Base-by-base conservation (phyloP, 2,797 vertebrate species). In the Halcyon badia region DNA sequence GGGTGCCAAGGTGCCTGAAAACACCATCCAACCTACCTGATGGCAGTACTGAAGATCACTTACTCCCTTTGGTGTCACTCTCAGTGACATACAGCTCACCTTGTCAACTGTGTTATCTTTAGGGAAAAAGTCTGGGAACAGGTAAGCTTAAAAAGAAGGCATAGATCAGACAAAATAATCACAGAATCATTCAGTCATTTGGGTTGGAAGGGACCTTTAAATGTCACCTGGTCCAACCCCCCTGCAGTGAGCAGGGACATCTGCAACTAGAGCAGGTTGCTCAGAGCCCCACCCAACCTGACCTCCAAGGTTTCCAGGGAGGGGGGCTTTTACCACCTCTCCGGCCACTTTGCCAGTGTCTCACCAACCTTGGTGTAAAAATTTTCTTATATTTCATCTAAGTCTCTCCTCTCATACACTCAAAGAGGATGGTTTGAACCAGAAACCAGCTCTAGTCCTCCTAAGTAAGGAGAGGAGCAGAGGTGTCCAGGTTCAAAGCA, bases 401-500 rank as follows among this genome's bases (percentile, higher is more conserved):
- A 35, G 35, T 35, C 22, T 35, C 56, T 28, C 56, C 33, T n/a
- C 52, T 21, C 20, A 11, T 58, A 58, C 0, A 2, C 25, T 17
- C 22, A 1, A n/a, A 77, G 48, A 1, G 21, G 54, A 66, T 17
- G 8, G 56, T 41, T 21, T 68, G 56, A 85, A 64, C 8, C 35
- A 62, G 73, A 75, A 65, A 16, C 8, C 48, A 71, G 18, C 37
- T 60, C 66, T 5, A 11, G 42, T 24, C 25, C 44, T 76, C 21
- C 66, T 24, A 35, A 35, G 9, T 2, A 37, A 37, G 52, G 41
- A 52, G 6, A 35, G 33, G 11, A 61, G 7, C 61, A 48, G 14
- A 10, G 31, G 19, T 1, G 0, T 4, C 49, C 10, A 5, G 4
- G 7, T 13, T 76, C 64, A 44, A 16, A 70, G 33, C 22, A 6